Evolutionary conservation across 2,888 invertebrate species (phyloP).

Genomic region (Eurytoma adleriae): DNA sequence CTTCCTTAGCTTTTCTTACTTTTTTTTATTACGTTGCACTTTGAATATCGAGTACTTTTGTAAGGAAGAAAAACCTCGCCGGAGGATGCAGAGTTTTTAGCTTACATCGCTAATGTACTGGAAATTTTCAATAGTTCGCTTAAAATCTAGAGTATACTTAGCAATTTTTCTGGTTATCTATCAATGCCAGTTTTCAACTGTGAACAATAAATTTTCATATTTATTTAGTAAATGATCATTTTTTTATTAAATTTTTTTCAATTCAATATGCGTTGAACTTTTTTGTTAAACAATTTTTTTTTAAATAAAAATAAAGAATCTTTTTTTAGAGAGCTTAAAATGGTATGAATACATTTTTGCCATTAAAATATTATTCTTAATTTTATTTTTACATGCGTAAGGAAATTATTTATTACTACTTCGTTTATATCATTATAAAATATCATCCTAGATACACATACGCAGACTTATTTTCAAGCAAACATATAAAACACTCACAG

Average conservation of each 20-base stretch:
- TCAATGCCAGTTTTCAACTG: too few relatives aligned
- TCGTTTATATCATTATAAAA: slow-evolving; percentile 12
- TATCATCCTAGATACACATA: slow-evolving; percentile 4
- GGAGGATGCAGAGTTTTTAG: neutral
- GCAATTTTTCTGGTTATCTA: too few relatives aligned
- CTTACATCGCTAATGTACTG: neutral
- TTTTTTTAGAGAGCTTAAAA: too few relatives aligned
- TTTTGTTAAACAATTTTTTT: neutral
- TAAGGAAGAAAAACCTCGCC: neutral
- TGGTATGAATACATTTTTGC: too few relatives aligned
- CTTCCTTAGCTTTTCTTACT: neutral
- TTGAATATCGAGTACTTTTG: too few relatives aligned
- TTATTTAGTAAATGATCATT: neutral
- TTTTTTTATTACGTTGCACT: too few relatives aligned
- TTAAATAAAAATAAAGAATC: neutral
- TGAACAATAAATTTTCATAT: too few relatives aligned
- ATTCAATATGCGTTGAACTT: neutral
- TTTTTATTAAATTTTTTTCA: neutral
- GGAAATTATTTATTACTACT: neutral
- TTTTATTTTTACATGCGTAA: too few relatives aligned
- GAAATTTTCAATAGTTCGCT: too few relatives aligned
- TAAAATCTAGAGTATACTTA: too few relatives aligned
- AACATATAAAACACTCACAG: slow-evolving; percentile 1
- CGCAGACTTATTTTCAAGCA: slow-evolving; percentile 24
- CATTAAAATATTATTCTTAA: too few relatives aligned